phyloP scores from a whole-genome alignment of 2,113 vertebrate genomes.

The Grallaria varia region DNA sequence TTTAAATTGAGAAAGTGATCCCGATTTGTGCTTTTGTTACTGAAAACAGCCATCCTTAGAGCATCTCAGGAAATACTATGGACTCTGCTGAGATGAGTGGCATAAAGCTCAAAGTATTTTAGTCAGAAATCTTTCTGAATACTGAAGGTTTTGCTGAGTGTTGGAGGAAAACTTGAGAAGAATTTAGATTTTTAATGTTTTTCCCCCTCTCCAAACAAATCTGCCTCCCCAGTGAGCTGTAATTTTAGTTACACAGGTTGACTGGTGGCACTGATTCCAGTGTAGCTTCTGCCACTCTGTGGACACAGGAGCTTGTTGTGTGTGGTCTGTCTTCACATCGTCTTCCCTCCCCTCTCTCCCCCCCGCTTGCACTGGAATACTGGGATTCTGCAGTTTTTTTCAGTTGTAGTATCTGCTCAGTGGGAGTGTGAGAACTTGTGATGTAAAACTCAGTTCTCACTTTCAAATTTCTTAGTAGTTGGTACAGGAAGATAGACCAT shows the following conservation, averaged over 20 bases:
- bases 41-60: background rate
- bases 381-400: background rate
- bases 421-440: slow-evolving; percentile 54
- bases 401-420: slow-evolving; percentile 31
- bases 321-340: background rate
- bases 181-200: background rate
- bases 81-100: background rate
- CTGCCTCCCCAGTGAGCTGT: background rate
- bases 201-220: background rate
- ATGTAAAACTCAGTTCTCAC: slow-evolving; percentile 42
- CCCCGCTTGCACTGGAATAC: background rate
- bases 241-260: background rate
- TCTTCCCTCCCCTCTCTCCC: background rate
- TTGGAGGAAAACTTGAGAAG: background rate
- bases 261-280: background rate
- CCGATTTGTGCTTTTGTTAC: background rate
- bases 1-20: background rate
- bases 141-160: background rate
- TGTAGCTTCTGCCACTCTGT: slow-evolving; percentile 45
- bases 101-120: background rate
- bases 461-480: slow-evolving; percentile 7
- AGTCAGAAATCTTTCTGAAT: background rate
- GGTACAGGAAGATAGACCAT: background rate
- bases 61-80: background rate
- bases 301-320: background rate